A percentile compares a stretch with the other conserved stretches of the same genome.
phyloP scores from a whole-genome alignment of 1,140 invertebrate genomes.

The Drosophila tristis region DNA sequence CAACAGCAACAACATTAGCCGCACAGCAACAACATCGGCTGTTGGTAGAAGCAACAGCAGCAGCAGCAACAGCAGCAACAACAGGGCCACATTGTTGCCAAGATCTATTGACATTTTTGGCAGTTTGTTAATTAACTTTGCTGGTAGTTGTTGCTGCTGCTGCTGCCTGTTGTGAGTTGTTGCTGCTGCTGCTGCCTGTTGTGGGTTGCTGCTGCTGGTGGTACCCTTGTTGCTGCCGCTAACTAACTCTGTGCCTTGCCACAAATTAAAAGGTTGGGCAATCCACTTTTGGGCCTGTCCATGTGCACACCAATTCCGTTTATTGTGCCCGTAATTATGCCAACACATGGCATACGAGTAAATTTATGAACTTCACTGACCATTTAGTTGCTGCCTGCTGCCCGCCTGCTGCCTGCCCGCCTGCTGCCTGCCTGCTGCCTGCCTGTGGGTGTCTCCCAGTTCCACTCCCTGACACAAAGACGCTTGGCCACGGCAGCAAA shows the following conservation, averaged over 20 bases:
- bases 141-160: constrained; percentile 41
- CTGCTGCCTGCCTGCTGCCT: constrained; percentile 21
- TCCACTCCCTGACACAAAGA: constrained; percentile 16
- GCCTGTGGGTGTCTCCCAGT: constrained; percentile 30
- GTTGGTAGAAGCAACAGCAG: constrained; percentile 22
- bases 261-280: constrained; percentile 80
- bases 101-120: constrained; percentile 79
- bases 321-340: constrained; percentile 72
- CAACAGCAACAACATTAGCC: constrained; percentile 32
- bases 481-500: neutral
- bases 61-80: constrained; percentile 31
- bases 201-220: constrained; percentile 17
- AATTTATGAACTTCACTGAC: constrained; percentile 76
- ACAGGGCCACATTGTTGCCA: constrained; percentile 40
- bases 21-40: constrained; percentile 39
- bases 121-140: constrained; percentile 83
- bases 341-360: constrained; percentile 70
- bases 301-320: constrained; percentile 50
- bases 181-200: constrained; percentile 9
- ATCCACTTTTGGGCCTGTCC: constrained; percentile 75
- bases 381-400: constrained; percentile 43
- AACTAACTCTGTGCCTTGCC: constrained; percentile 66
- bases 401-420: constrained; percentile 11
- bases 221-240: constrained; percentile 35
- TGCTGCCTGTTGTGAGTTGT: constrained; percentile 22